Evolutionary conservation across 2,113 vertebrate species (phyloP), one percentile per base, ranked within the genome.

Genomic region (Dinomys branickii): DNA sequence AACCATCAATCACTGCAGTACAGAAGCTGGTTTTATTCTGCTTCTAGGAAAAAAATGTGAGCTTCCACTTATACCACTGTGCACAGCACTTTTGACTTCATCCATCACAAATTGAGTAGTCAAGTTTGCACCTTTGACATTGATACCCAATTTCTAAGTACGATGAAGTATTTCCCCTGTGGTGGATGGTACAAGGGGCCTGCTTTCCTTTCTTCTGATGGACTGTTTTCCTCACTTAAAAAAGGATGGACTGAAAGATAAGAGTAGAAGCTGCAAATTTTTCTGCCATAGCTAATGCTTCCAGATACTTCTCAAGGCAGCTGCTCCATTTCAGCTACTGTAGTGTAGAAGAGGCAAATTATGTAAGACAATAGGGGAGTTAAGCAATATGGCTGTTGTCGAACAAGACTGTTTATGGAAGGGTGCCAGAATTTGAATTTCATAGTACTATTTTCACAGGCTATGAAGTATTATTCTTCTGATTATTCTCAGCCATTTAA

Each of bases 1-100:
- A 0, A 28, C 20, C 33, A 5, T 11, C 17, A 10, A 8, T 8
- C 3, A 47, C 2, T 11, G 24, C 0, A 1, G 16, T 2, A 4
- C 3, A 17, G 13, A 19, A 67, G 35, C 14, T 89, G n/a, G 28
- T 73, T 30, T 82, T 38, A 69, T 35, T 78, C 28, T 82, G 41
- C 41, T 7, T 33, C 20, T 59, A 87, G 50, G 56, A 19, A 80
- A 30, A 38, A 84, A 50, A 54, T n/a, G 0, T 58, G 50, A 81
- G 41, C 61, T 11, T 3, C 44, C 30, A 13, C 33, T 71, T 20
- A 44, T 7, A 1, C 16, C 52, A 22, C 0, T 19, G 8, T 35
- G 52, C 16, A 28, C 4, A 6, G 28, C 3, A 4, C 41, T 71
- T 61, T 10, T 16, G 10, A 38, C 24, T 52, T 28, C 52, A 78